Evolutionary conservation across 2,888 invertebrate genomes (phyloP), one percentile per base, ranked within the genome.

Genomic region (Teinopalpus imperialis): DNA sequence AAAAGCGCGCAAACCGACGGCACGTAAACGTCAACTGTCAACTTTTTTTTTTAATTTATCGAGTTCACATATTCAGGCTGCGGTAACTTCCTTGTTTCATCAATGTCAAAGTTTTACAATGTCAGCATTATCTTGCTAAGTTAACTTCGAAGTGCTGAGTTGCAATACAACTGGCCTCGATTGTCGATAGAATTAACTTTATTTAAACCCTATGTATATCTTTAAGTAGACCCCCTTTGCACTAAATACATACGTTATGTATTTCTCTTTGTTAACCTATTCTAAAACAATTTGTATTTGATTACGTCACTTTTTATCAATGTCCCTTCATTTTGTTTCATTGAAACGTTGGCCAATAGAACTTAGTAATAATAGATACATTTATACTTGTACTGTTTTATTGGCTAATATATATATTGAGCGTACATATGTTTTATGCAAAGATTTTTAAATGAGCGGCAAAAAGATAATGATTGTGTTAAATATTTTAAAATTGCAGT

Each of bases 1-100:
- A 64, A 68, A 74, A 67, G 61, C 69, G 74, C 73, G 71, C 67
- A 60, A 66, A 58, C 54, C 51, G 53, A 54, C 61, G 57, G 58
- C 63, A 52, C 16, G 12, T 24, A 27, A 57, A 57, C 57, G 51
- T 44, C 57, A 55, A 56, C 57, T 61, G 63, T 53, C 59, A 54
- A 58, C 49, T 47, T 55, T 59, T 58, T 52, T 56, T 55, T 40
- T 53, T 37, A 53, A 37, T 43, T 24, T 61, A 63, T 55, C 57
- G 63, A 60, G 56, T 53, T 52, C 57, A 48, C 27, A 41, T 40
- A 43, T 51, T 43, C 45, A 43, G 49, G 18, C 36, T 37, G 40
- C 14, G 13, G 2, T 24, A 1, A 47, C 48, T 63, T 60, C 60
- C 63, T 56, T 49, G 60, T 59, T 59, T 43, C 32, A 42, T 41